Evolutionary conservation across 2,113 vertebrate species (phyloP).

Genomic region (Sinocyclocheilus maitianheensis): DNA sequence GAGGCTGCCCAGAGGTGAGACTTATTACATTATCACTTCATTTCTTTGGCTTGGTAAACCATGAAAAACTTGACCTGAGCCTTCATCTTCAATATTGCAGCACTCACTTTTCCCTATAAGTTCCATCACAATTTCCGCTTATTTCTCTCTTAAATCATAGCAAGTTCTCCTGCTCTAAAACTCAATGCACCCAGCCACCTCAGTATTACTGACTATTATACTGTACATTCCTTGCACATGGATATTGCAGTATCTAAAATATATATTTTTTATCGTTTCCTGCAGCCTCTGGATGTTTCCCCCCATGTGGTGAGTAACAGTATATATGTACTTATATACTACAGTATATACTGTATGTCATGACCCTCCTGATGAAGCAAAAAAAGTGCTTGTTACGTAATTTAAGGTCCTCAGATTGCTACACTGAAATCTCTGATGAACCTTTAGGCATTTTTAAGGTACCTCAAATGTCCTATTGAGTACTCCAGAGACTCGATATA

Average conservation of each 20-base stretch:
- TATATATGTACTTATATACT: not conserved
- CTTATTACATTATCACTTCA: not conserved
- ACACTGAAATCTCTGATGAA: not conserved
- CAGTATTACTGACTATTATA: not conserved
- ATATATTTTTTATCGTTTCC: slow-evolving; percentile 31
- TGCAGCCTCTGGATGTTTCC: slow-evolving; percentile 70
- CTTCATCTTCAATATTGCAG: not conserved
- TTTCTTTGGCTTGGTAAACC: not conserved
- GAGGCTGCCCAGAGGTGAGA: slow-evolving; percentile 77
- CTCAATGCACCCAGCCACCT: too few species aligned
- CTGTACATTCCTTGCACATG: not conserved
- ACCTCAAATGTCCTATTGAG: not conserved
- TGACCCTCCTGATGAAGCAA: not conserved
- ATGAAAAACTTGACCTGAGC: not conserved
- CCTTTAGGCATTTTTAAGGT: not conserved
- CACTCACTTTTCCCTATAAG: not conserved
- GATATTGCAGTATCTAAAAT: not conserved
- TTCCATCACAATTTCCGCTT: not conserved
- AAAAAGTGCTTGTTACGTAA: not conserved
- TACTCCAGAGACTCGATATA: not conserved
- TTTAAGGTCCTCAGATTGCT: not conserved
- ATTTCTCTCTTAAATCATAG: not conserved
- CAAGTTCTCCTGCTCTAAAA: not conserved
- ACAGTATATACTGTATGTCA: not conserved
- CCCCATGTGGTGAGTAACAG: slow-evolving; percentile 73